Evolutionary conservation across 2,113 vertebrate genomes (phyloP).

Genomic region (Microcebus ravelobensis): DNA sequence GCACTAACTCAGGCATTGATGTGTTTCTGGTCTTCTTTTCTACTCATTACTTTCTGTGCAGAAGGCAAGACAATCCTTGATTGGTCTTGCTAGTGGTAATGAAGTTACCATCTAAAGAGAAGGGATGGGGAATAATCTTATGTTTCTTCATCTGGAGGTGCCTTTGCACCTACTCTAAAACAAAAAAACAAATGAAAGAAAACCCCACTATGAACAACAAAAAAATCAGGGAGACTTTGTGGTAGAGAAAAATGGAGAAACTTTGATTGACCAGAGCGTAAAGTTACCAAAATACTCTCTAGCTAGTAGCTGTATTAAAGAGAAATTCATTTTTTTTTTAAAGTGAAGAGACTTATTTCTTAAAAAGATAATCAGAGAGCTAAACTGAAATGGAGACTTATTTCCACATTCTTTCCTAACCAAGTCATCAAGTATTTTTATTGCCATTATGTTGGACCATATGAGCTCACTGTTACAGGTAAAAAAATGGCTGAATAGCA

Average conservation of each 20-base stretch:
- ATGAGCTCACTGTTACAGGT: not conserved
- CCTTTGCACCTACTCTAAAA: not conserved
- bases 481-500: not conserved
- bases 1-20: not conserved
- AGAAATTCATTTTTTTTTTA: too few species aligned
- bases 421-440: not conserved
- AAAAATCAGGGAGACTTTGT: not conserved
- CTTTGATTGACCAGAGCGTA: not conserved
- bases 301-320: not conserved
- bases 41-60: too few species aligned
- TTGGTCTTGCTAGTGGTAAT: slow-evolving; percentile 1
- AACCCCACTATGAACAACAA: not conserved
- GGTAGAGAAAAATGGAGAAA: not conserved
- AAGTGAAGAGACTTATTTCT: not conserved
- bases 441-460: not conserved
- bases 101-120: slow-evolving; percentile 2
- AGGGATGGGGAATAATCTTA: not conserved
- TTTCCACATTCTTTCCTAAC: not conserved
- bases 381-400: not conserved
- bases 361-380: not conserved
- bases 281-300: slow-evolving; percentile 11
- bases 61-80: not conserved
- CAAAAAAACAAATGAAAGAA: not conserved
- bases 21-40: not conserved
- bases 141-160: slow-evolving; percentile 36